Base-by-base conservation (phyloP, 2,888 invertebrate species). In the Strigamia crassipes region DNA sequence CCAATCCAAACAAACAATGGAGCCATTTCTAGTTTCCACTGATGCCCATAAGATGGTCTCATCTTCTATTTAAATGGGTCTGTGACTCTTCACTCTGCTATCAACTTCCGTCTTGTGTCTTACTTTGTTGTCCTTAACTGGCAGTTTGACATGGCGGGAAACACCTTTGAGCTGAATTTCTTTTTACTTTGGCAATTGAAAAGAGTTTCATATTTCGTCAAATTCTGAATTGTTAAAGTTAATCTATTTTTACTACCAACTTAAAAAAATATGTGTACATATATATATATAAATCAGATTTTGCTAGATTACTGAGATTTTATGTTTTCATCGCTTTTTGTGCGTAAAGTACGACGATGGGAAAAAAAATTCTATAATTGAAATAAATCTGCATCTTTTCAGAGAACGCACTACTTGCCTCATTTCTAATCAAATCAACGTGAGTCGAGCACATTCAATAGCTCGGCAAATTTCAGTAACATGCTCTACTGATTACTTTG, bases 351-450 rank as follows among this genome's bases (percentile, higher is more conserved):
- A 21, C 18, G 23, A 31, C 13, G 31, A 73, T 15, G 73, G 31
- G 27, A 1, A 4, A n/a, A 73, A 73, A 31, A 73, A 31, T 27
- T 31, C 10, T 27, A 1, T n/a, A 73, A 73, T 73, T 73, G 73
- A 73, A 73, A 73, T 73, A 73, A 73, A 73, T 73, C 73, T 73
- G 73, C 73, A 73, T 13, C 27, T 12, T 73, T 73, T 31, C 31
- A 27, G 9, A 73, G 31, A 61, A 73, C 73, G 73, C 73, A 23
- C 73, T 27, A 31, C 27, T 73, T 73, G 27, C 73, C 31, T 73
- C 73, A 73, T 73, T 73, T 73, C 73, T 73, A 73, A 73, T 73
- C 73, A 73, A 73, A 73, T 73, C 73, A 73, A 73, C 73, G 31
- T 31, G 73, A 73, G 27, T 73, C 13, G 73, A 73, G 73, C 73